phyloP scores from a whole-genome alignment of 2,797 vertebrate genomes.

The Myripristis jacobus region DNA sequence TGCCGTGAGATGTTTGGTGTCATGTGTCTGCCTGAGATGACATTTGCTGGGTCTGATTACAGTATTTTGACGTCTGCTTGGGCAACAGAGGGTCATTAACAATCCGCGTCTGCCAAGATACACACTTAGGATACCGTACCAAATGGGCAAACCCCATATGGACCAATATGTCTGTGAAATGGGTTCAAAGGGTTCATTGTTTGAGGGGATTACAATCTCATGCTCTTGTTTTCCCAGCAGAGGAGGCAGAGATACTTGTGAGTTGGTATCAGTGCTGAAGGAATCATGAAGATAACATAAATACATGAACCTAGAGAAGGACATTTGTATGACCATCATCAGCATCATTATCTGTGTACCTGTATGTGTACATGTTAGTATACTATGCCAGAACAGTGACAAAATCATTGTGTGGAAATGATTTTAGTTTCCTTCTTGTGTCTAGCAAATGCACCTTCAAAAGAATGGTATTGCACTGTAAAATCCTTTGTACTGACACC shows the following conservation, averaged over 20 bases:
- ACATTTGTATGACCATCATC: constrained; percentile 2
- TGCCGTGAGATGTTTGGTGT: constrained; percentile 54
- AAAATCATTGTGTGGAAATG: neutral
- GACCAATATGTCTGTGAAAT: constrained; percentile 13
- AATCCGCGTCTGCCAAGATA: constrained; percentile 55
- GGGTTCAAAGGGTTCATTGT: constrained; percentile 22
- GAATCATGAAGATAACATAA: constrained; percentile 14
- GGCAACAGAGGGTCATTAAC: constrained; percentile 54
- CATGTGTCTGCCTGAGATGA: constrained; percentile 53
- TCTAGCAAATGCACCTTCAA: neutral
- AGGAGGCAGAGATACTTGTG: constrained; percentile 7
- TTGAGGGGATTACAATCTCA: constrained; percentile 26
- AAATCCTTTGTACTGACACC: neutral
- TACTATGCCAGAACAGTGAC: too few species aligned
- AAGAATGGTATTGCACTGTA: neutral
- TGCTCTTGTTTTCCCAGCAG: neutral
- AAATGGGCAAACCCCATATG: constrained; percentile 57
- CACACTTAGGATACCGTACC: constrained; percentile 24
- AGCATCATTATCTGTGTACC: too few species aligned
- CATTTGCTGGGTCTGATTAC: constrained; percentile 70
- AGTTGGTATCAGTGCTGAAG: neutral
- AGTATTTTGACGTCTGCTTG: constrained; percentile 65
- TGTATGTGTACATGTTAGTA: too few species aligned
- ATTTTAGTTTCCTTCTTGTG: neutral
- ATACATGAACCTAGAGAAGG: neutral